Evolutionary conservation across 2,797 vertebrate species (phyloP).

Genomic region (Catamblyrhynchus diadema): DNA sequence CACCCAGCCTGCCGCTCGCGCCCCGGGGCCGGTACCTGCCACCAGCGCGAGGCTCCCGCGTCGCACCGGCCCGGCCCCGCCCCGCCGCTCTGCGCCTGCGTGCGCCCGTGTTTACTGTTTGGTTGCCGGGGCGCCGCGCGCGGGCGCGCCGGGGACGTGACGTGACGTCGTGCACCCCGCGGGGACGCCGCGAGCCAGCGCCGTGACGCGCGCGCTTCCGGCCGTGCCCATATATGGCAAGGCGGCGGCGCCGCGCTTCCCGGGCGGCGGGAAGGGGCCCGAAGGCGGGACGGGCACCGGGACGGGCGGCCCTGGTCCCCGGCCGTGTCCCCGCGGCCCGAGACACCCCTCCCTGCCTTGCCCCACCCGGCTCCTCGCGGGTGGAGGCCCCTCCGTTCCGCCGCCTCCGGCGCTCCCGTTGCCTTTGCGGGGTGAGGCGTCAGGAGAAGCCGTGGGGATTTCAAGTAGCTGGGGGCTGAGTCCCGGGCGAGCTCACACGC

Average conservation of each 20-base stretch:
- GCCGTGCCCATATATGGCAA: constrained; percentile 80
- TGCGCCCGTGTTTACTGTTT: constrained; percentile 73
- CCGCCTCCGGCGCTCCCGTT: fast-evolving
- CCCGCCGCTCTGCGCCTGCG: neutral
- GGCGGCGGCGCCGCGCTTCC: neutral
- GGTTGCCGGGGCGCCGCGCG: constrained; percentile 72
- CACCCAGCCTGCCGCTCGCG: too few species aligned
- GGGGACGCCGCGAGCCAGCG: constrained; percentile 57
- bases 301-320: fast-evolving
- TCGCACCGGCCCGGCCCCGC: neutral
- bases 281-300: neutral
- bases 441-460: fast-evolving
- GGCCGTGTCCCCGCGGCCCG: too few species aligned
- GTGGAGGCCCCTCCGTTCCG: fast-evolving
- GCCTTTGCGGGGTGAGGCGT: fast-evolving
- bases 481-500: fast-evolving
- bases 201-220: constrained; percentile 75
- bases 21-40: neutral
- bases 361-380: fast-evolving
- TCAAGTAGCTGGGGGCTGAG: fast-evolving
- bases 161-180: constrained; percentile 68
- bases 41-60: neutral
- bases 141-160: constrained; percentile 70
- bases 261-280: neutral
- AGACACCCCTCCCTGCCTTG: fast-evolving